These are phyloP conservation scores for Pseudorhiza aurosa DNA, from an alignment of 30 jellyfish, hydroid and myxozoan genomes.

Conservation along the genomic window DNA sequence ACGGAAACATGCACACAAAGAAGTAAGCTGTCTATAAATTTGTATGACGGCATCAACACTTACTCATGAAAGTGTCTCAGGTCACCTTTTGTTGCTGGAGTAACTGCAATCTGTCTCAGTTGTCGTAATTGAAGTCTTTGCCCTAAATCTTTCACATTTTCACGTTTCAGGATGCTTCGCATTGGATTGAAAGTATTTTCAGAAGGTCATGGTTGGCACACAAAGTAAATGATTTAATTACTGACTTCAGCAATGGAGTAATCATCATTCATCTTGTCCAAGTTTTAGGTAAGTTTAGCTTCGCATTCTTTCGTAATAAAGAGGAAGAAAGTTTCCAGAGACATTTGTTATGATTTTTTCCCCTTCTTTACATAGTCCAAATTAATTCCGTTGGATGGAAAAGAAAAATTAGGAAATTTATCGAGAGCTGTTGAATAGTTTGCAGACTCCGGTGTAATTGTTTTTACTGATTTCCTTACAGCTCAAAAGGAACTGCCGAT, in stretches of 20 bases:
- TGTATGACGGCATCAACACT: too few species aligned
- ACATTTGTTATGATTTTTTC: too few species aligned
- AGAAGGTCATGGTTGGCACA: slow-evolving; percentile 31
- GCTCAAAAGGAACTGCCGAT: slow-evolving; percentile 33
- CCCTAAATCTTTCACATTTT: not conserved
- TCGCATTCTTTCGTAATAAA: too few species aligned
- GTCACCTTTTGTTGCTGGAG: too few species aligned
- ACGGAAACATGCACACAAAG: too few species aligned
- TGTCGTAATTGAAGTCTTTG: not conserved
- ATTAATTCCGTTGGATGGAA: too few species aligned
- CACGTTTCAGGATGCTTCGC: slow-evolving; percentile 6
- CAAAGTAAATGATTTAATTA: not conserved
- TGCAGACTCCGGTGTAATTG: not conserved
- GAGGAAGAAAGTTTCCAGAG: too few species aligned
- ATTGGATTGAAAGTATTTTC: slow-evolving; percentile 35
- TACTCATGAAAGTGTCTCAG: too few species aligned
- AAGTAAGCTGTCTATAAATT: too few species aligned
- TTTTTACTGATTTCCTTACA: not conserved
- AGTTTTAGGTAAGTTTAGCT: slow-evolving; percentile 27
- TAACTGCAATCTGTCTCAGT: too few species aligned
- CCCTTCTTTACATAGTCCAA: too few species aligned
- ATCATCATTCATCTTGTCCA: slow-evolving; percentile 24
- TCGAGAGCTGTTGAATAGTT: not conserved
- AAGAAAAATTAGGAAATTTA: not conserved
- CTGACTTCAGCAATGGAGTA: slow-evolving; percentile 39